Evolutionary conservation across 2,797 vertebrate species (phyloP), one percentile per base, ranked within the genome.

Genomic region (Lerista edwardsae): DNA sequence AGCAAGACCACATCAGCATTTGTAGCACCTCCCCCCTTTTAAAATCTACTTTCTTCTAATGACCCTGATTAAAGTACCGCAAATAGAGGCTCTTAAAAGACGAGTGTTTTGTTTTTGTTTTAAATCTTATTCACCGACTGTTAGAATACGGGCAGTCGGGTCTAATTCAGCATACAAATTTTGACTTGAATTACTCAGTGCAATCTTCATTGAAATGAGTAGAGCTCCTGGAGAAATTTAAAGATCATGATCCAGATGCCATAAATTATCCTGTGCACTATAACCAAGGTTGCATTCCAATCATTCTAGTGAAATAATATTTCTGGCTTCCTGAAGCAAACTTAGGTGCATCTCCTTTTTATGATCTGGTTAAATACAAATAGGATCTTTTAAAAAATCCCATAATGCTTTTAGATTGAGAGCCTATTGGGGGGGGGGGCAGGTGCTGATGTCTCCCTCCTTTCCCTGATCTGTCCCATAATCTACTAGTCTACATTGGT

Each of bases 111-210:
- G 3, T 29, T 19, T 62, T 36, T 39, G 6, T 27, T 64, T 75
- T 68, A 39, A n/a, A 29, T 4, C 74, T 76, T 59, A 59, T 55
- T 59, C 29, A 41, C 23, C 55, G 72, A 65, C 29, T 69, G 74
- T 34, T 83, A 62, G 47, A 47, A 68, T 76, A 68, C 15, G 69
- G 36, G 34, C 36, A 76, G 47, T 61, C 61, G 51, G 23, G 36
- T 71, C 65, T 84, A 71, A 77, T 77, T 84, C 51, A 23, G n/a
- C 36, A 23, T 77, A 68, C 68, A 61, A 14, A 77, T 84, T 84
- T 77, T 77, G 39, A 64, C 65, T 44, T 62, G 44, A 55, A 84
- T 36, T 34, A 84, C 44, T 71, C 29, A 25, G 34, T 71, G 17
- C 64, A 77, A 83, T 68, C 21, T 51, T 2, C 25, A 68, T 17